Conservation (phyloP, 1,140 invertebrate species). For the Pomphorhynchus laevis region DNA sequence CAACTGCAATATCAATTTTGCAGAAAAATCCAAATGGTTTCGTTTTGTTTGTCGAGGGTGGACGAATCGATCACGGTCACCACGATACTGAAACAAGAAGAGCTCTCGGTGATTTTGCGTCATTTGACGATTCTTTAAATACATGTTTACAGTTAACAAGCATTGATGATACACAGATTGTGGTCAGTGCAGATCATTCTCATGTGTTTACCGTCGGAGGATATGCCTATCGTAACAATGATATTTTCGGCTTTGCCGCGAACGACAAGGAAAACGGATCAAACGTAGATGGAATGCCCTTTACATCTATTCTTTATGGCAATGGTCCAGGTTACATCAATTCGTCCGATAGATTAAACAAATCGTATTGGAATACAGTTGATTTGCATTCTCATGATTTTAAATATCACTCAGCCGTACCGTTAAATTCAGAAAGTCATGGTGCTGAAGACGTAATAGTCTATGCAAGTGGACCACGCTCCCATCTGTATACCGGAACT, state of each 20-base stretch:
- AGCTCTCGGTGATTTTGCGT: slow-evolving; percentile 37
- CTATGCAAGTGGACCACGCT: slow-evolving; percentile 29
- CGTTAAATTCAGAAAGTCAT: slow-evolving; percentile 26
- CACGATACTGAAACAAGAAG: slow-evolving; percentile 38
- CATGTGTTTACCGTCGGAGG: slow-evolving; percentile 17
- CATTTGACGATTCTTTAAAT: slow-evolving; percentile 31
- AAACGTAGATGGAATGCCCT: neutral
- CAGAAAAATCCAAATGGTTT: slow-evolving; percentile 40
- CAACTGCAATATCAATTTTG: slow-evolving; percentile 41
- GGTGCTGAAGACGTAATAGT: slow-evolving; percentile 13
- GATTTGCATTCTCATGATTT: neutral
- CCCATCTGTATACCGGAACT: slow-evolving; percentile 39
- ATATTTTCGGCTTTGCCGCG: slow-evolving; percentile 11
- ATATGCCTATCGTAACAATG: slow-evolving; percentile 11
- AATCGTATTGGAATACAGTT: neutral
- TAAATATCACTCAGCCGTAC: slow-evolving; percentile 24
- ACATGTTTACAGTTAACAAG: neutral
- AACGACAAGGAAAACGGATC: neutral
- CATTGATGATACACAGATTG: slow-evolving; percentile 42
- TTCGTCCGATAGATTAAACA: neutral
- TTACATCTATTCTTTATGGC: slow-evolving; percentile 17
- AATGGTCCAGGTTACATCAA: slow-evolving; percentile 16
- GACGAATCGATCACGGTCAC: slow-evolving; percentile 42
- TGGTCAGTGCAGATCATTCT: slow-evolving; percentile 53
- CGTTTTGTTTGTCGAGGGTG: slow-evolving; percentile 51